Evolutionary conservation across 1,140 invertebrate species (phyloP).

Genomic region (Nasonia longicornis): DNA sequence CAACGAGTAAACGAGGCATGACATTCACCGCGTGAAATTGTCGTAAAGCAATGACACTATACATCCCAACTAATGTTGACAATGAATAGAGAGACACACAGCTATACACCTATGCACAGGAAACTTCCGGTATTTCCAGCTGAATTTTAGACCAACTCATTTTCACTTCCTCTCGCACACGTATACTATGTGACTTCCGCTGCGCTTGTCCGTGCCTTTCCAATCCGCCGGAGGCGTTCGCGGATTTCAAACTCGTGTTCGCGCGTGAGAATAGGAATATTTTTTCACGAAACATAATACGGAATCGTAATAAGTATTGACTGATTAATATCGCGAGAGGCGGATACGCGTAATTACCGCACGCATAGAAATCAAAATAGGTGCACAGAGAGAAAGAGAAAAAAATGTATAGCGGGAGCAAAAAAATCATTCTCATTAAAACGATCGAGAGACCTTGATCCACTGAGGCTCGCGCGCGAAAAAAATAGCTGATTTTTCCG

Average conservation of each 20-base stretch:
- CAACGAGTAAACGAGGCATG: not conserved
- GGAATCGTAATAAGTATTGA: too few relatives aligned
- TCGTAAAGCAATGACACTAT: constrained; percentile 1
- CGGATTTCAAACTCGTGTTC: not conserved
- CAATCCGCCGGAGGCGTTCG: not conserved
- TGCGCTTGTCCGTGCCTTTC: constrained; percentile 27
- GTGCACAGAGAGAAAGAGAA: not conserved
- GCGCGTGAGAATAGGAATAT: not conserved
- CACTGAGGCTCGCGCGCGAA: not conserved
- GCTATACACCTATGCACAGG: not conserved
- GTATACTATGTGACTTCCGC: not conserved
- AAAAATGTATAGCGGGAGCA: not conserved
- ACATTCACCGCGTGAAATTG: constrained; percentile 5
- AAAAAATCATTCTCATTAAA: constrained; percentile 15
- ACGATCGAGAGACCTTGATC: constrained; percentile 16
- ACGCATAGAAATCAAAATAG: not conserved
- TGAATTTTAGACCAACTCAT: constrained; percentile 19
- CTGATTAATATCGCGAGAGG: too few relatives aligned
- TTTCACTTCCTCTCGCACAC: constrained; percentile 22
- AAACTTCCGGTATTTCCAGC: constrained; percentile 23
- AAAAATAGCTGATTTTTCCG: constrained; percentile 8
- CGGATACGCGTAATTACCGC: not conserved
- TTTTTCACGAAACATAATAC: too few relatives aligned
- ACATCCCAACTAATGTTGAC: not conserved
- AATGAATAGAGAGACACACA: constrained; percentile 3